Evolutionary conservation across 1,140 invertebrate species (phyloP), one percentile per base, ranked within the genome.

Genomic region (Himalopsyche phryganea): DNA sequence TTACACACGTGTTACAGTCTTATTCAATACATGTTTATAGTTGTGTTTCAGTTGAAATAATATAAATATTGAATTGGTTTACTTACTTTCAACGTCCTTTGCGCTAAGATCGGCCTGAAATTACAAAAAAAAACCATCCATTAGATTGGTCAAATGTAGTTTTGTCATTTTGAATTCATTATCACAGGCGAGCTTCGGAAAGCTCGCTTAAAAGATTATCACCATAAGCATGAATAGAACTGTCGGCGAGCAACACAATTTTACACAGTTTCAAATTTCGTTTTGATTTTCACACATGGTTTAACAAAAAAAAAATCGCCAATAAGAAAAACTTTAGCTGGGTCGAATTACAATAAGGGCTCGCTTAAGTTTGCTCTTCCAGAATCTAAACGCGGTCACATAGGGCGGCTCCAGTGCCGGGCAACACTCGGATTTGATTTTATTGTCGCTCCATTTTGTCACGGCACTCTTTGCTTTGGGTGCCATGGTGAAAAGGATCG

Each of bases 81-180:
- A 87, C 85, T 87, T 77, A 88, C 86, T 86, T 81, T 88, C 86
- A 68, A 87, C 72, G 70, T 88, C 86, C 75, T 80, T 85, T 71
- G 83, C 80, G 71, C 78, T 82, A 67, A 88, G 82, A 75, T 87
- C 85, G 74, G 83, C 83, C 85, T 88, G 80, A 70, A 83, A 82
- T 60, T 50, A 15, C 65, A 40, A 53, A 60, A 55, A 50, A 42
- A 58, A 48, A 56, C 23, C 52, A 23, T 50, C 45, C 36, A 47
- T 63, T 63, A 63, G 51, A 50, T 49, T n/a, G 38, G 15, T 15
- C 11, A 40, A n/a, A 40, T 4, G n/a, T 4, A 40, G 38, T 40
- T 38, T 5, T 6, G 36, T 38, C 32, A n/a, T n/a, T 15, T 28
- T 4, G 32, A 9, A 36, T 13, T 33, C 7, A 50, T 13, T 13